Evolutionary conservation across 1,140 invertebrate species (phyloP).

Genomic region (Chelonus insularis): DNA sequence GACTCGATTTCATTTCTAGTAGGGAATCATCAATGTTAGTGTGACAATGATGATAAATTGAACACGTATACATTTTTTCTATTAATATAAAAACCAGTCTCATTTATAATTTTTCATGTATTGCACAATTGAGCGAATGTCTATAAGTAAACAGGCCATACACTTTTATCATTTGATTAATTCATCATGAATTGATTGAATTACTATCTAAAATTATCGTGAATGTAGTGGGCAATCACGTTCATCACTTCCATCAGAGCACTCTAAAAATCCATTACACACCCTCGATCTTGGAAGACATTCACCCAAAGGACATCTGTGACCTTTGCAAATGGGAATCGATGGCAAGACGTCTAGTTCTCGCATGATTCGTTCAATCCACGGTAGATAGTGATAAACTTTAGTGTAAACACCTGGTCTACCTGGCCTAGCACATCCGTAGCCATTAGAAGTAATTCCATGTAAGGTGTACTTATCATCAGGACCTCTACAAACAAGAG

Average conservation of each 20-base stretch:
- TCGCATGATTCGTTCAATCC: slow-evolving; percentile 69
- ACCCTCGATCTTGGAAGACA: slow-evolving; percentile 71
- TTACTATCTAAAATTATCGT: no score
- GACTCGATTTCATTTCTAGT: not conserved
- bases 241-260: slow-evolving; percentile 75
- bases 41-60: slow-evolving; percentile 10
- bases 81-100: not conserved
- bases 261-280: slow-evolving; percentile 78
- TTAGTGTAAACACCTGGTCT: slow-evolving; percentile 88
- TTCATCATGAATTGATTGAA: no score
- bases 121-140: slow-evolving; percentile 1
- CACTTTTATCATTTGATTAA: no score
- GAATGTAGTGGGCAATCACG: slow-evolving; percentile 42
- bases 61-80: slow-evolving; percentile 6
- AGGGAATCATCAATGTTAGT: not conserved
- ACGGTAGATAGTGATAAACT: slow-evolving; percentile 76
- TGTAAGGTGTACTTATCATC: slow-evolving; percentile 53
- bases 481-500: slow-evolving; percentile 64
- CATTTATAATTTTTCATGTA: not conserved
- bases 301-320: slow-evolving; percentile 75
- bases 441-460: slow-evolving; percentile 82
- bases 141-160: not conserved
- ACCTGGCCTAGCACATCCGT: slow-evolving; percentile 81
- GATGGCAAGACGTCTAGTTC: slow-evolving; percentile 47
- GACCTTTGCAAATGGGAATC: slow-evolving; percentile 64